These are phyloP conservation scores for Mobula birostris DNA, from an alignment of 2,113 vertebrate species.

Conservation along the genomic window DNA sequence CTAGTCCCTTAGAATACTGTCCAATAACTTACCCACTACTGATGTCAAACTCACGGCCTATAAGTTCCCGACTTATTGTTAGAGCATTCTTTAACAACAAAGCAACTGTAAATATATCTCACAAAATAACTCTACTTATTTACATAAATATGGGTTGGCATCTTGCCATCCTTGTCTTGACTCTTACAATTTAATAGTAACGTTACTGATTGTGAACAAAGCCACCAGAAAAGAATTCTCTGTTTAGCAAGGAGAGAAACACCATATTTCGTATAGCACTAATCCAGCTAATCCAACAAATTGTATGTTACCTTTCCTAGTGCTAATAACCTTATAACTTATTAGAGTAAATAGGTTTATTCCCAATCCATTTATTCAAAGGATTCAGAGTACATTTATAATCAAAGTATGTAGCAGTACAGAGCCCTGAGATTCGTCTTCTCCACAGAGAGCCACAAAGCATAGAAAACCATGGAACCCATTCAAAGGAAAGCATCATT, in stretches of 20 bases:
- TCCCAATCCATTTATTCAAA: background rate
- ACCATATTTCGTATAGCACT: background rate
- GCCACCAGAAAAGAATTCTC: background rate
- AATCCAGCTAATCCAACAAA: background rate
- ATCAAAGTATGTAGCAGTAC: too few species aligned
- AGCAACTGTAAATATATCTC: background rate
- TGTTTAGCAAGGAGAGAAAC: background rate
- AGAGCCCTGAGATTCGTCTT: too few species aligned
- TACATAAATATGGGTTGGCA: background rate
- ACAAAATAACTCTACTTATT: background rate
- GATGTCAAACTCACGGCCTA: too few species aligned
- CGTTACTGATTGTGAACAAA: too few species aligned
- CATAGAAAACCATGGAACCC: too few species aligned
- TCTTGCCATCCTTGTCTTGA: background rate
- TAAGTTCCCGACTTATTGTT: too few species aligned
- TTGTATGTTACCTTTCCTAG: background rate
- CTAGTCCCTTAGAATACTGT: too few species aligned
- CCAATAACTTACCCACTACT: too few species aligned
- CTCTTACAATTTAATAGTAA: background rate
- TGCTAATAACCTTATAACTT: background rate
- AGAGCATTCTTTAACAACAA: too few species aligned
- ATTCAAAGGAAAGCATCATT: too few species aligned
- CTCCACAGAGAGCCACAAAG: too few species aligned
- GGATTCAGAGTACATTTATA: too few species aligned
- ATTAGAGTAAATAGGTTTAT: background rate